Conservation (phyloP, 2,888 invertebrate species). For the Zonitis immaculata region DNA sequence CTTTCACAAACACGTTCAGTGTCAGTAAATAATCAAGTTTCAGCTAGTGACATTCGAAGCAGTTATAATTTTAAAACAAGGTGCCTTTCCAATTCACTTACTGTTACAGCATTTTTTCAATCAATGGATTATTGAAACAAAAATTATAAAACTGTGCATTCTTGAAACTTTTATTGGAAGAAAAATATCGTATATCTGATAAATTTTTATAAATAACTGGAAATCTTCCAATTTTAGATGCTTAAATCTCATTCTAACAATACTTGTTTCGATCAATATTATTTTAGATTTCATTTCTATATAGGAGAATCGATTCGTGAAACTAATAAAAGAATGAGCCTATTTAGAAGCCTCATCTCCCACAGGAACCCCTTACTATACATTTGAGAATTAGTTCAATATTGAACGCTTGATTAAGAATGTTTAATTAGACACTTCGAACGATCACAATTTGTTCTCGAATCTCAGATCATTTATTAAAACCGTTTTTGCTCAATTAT, state of each 20-base stretch:
- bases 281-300: background rate
- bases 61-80: conserved; percentile 21
- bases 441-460: background rate
- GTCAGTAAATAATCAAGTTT: conserved; percentile 30
- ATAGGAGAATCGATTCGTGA: background rate
- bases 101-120: conserved; percentile 1
- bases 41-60: conserved; percentile 24
- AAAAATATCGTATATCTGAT: conserved; percentile 6
- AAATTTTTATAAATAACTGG: background rate
- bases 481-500: background rate
- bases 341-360: background rate
- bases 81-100: conserved; percentile 19
- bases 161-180: conserved; percentile 14
- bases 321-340: conserved; percentile 1
- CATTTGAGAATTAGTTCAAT: background rate
- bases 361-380: background rate
- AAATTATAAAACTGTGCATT: conserved; percentile 3
- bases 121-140: background rate
- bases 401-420: conserved; percentile 2
- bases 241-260: background rate
- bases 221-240: background rate
- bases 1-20: conserved; percentile 31
- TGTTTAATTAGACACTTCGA: background rate
- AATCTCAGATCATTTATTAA: background rate
- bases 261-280: background rate